Base-by-base conservation (phyloP, 2,888 invertebrate genomes). In the Pterostichus madidus region DNA sequence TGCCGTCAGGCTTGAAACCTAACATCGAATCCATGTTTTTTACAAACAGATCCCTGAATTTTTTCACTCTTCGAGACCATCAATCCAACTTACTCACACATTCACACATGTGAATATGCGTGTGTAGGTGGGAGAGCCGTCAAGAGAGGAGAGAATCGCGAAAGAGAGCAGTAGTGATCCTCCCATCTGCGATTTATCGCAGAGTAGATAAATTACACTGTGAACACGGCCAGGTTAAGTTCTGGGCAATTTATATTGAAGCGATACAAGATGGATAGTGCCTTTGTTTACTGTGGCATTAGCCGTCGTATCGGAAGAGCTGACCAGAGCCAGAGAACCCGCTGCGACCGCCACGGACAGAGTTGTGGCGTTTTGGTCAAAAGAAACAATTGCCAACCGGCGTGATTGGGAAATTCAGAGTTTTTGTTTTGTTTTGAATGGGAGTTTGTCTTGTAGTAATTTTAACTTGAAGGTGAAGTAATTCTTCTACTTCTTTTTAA, bases 221-320 rank as follows among this genome's bases (percentile, higher is more conserved):
- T 68, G 71, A 80, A 80, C 80, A 80, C 71, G 44, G 53, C 13
- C 52, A 68, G 71, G 71, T 80, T 80, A 80, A 80, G 80, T 80
- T 80, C 35, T 52, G 46, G 80, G 80, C 80, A 80, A 80, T 80
- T 80, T 80, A 80, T 80, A 80, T 68, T 52, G 52, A 39, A 53
- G 78, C 80, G 80, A 80, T 80, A 80, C 80, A 80, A 80, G 80
- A 80, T 80, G 80, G 80, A 80, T 80, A 71, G 80, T 52, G 56
- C 71, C 71, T 80, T 80, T 80, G 80, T 80, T 80, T 80, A 80
- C 80, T 80, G 80, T 39, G 11, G 53, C 53, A 80, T 80, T 80
- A 80, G 80, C 68, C 13, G 11, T 24, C 35, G n/a, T 64, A n/a
- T 13, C 64, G n/a, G 64, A n/a, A 76, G 56, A 75, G 73, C 73